Conservation (phyloP, 2,113 vertebrate species). For the Callopanchax toddi region DNA sequence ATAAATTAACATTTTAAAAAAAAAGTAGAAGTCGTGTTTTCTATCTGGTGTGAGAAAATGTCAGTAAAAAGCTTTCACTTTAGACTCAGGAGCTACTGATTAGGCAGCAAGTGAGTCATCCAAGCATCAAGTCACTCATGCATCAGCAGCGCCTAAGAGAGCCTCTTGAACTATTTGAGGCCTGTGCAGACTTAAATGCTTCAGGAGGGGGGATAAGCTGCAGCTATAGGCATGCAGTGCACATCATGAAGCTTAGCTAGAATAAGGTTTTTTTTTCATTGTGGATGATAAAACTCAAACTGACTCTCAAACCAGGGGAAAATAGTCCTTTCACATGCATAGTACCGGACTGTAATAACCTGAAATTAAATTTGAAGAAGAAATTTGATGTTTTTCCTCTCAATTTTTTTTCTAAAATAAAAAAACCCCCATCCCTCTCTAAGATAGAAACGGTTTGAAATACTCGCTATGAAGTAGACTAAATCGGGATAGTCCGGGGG, state of each 20-base stretch:
- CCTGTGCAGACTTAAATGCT: slow-evolving; percentile 71
- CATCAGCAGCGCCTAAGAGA: slow-evolving; percentile 66
- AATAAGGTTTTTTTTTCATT: slow-evolving; percentile 37
- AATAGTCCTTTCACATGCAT: slow-evolving; percentile 34
- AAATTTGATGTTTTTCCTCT: no score
- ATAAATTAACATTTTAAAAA: slow-evolving; percentile 5
- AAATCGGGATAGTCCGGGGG: no score
- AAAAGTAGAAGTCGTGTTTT: slow-evolving; percentile 14
- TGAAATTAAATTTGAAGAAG: no score
- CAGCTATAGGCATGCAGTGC: slow-evolving; percentile 61
- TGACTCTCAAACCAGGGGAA: slow-evolving; percentile 20
- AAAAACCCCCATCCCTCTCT: no score
- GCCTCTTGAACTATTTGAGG: slow-evolving; percentile 76
- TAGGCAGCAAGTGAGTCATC: slow-evolving; percentile 73
- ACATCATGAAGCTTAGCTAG: slow-evolving; percentile 58
- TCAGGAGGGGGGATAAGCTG: slow-evolving; percentile 66
- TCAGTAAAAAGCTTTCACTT: slow-evolving; percentile 46
- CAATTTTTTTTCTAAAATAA: no score
- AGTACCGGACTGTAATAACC: slow-evolving; percentile 9
- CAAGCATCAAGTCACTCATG: slow-evolving; percentile 65
- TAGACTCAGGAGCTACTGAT: slow-evolving; percentile 54
- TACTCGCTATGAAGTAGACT: no score
- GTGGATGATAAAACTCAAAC: slow-evolving; percentile 48
- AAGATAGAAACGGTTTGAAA: no score
- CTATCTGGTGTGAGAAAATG: slow-evolving; percentile 32